Conservation (phyloP, 2,888 invertebrate genomes). For the Chalcis sispes region DNA sequence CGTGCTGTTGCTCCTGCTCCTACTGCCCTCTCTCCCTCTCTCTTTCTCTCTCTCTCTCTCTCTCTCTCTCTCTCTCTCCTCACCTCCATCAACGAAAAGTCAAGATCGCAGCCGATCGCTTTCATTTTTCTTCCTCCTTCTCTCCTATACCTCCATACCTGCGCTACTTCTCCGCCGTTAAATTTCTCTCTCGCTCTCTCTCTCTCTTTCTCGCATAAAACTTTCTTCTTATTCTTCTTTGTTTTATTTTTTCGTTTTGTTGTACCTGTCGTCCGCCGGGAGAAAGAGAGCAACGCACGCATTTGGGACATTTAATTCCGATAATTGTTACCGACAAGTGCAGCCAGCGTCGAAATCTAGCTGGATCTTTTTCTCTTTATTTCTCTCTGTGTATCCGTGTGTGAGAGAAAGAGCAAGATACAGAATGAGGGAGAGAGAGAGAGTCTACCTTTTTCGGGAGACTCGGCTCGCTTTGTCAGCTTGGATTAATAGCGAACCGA, state of each 20-base stretch:
- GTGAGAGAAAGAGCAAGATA: too few species aligned
- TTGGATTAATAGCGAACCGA: conserved; percentile 32
- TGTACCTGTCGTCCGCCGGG: conserved; percentile 44
- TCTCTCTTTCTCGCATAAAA: background rate
- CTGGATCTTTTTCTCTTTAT: conserved; percentile 6
- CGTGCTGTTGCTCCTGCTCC: background rate
- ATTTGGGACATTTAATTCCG: conserved; percentile 54
- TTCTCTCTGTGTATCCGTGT: background rate
- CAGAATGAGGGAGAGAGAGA: too few species aligned
- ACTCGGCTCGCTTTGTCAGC: conserved; percentile 25
- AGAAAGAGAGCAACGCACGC: too few species aligned
- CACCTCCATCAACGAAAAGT: conserved; percentile 19
- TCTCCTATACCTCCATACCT: conserved; percentile 29
- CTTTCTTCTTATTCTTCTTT: background rate
- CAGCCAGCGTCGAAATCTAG: conserved; percentile 42
- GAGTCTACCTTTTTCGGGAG: background rate
- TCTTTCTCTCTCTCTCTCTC: too few species aligned
- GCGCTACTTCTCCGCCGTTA: conserved; percentile 53
- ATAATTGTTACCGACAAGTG: conserved; percentile 56
- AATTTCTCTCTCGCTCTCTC: conserved; percentile 43
- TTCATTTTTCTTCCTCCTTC: conserved; percentile 52
- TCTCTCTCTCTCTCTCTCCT: conserved; percentile 5
- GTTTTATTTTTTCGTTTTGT: conserved; percentile 42
- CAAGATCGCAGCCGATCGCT: conserved; percentile 48
- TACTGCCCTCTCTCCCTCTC: too few species aligned